Conservation (phyloP, 2,113 vertebrate species). For the Acanthisitta chloris region DNA sequence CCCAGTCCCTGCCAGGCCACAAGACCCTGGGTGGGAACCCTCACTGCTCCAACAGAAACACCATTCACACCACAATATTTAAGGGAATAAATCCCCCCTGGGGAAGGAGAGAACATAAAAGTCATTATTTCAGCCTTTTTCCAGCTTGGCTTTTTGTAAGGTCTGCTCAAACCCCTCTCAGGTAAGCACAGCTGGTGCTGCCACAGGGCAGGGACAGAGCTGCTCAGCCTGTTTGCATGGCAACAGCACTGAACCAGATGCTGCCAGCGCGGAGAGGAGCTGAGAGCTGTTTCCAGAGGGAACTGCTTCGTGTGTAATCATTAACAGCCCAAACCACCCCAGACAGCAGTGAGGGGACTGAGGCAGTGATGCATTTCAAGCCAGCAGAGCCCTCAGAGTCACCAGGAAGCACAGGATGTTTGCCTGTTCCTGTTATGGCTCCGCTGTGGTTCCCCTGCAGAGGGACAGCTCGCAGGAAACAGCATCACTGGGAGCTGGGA, state of each 20-base stretch:
- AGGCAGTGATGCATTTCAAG: not conserved
- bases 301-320: not conserved
- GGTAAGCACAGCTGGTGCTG: not conserved
- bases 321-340: not conserved
- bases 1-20: not conserved
- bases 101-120: accelerated
- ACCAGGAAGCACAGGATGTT: not conserved
- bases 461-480: not conserved
- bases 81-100: not conserved
- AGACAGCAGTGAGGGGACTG: not conserved
- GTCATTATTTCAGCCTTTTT: not conserved
- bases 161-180: accelerated
- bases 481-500: not conserved
- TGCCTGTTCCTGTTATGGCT: not conserved
- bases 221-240: not conserved
- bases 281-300: not conserved
- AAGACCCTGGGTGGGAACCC: no score
- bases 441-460: not conserved
- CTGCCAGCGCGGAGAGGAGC: not conserved
- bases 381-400: not conserved
- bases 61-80: accelerated
- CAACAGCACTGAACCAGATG: not conserved
- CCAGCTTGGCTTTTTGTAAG: not conserved
- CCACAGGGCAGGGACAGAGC: not conserved
- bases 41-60: accelerated